phyloP scores from a whole-genome alignment of 2,797 vertebrate species.

The Poecilia velifera region DNA sequence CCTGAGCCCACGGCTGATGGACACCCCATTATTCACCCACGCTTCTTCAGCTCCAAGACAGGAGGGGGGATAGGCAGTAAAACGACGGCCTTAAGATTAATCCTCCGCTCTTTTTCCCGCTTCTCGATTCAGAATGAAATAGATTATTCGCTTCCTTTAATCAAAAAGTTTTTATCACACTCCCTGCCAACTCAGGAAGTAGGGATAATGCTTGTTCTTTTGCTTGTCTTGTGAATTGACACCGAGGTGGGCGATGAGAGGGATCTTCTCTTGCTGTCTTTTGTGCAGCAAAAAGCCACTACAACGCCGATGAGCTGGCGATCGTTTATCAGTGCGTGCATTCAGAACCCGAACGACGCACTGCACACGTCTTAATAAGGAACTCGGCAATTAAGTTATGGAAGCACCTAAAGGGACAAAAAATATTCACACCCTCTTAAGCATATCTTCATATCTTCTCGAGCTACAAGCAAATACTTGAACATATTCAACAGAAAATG shows the following conservation, averaged over 20 bases:
- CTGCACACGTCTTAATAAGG: conserved; percentile 59
- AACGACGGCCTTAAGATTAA: conserved; percentile 85
- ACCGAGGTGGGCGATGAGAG: conserved; percentile 63
- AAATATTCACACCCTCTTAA: neutral
- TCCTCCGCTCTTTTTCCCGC: conserved; percentile 75
- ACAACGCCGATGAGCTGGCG: conserved; percentile 65
- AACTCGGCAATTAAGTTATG: conserved; percentile 51
- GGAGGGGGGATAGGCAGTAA: conserved; percentile 80
- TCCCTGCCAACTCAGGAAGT: conserved; percentile 59
- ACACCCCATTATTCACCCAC: conserved; percentile 85
- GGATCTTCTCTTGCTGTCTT: conserved; percentile 70
- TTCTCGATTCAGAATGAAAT: conserved; percentile 80
- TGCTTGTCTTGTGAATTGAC: conserved; percentile 70
- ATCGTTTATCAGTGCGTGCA: conserved; percentile 61
- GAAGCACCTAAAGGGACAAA: conserved; percentile 15
- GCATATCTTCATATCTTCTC: neutral
- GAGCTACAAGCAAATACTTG: neutral
- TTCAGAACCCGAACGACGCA: conserved; percentile 57
- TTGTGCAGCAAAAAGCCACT: conserved; percentile 74
- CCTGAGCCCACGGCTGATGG: conserved; percentile 81
- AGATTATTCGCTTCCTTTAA: conserved; percentile 80
- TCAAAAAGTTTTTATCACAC: conserved; percentile 80
- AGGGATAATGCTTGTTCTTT: conserved; percentile 69
- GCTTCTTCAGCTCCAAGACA: conserved; percentile 76
- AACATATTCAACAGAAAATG: neutral